A percentile compares a stretch with the other conserved stretches of the same genome.
These are phyloP conservation scores for Ophion ellenae DNA, from an alignment of 2,888 invertebrate species.

Conservation along the genomic window DNA sequence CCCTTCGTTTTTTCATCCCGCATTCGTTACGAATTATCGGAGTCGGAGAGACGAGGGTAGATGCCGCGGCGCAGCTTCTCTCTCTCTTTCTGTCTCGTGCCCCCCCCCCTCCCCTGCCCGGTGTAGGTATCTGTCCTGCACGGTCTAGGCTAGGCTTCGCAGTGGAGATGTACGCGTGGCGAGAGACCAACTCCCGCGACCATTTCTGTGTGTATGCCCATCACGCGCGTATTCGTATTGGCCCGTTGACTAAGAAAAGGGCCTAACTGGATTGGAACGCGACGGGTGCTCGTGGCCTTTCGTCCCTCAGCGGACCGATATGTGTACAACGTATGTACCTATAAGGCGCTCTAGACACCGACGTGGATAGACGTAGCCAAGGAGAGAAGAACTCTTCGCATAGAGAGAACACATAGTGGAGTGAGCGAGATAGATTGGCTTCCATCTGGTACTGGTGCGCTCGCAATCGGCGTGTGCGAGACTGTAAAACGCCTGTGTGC, in stretches of 20 bases:
- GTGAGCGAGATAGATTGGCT: conserved; percentile 69
- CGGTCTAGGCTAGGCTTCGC: conserved; percentile 74
- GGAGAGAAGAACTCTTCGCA: conserved; percentile 45
- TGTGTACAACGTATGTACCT: conserved; percentile 4
- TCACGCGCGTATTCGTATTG: neutral
- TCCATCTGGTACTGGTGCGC: conserved; percentile 78
- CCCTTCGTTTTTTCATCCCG: conserved; percentile 48
- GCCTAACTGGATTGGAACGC: neutral
- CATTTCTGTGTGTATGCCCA: conserved; percentile 33
- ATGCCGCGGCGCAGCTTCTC: conserved; percentile 51
- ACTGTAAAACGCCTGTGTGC: conserved; percentile 52
- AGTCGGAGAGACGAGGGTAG: conserved; percentile 29
- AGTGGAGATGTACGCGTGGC: conserved; percentile 64
- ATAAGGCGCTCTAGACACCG: neutral
- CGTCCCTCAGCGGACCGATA: neutral
- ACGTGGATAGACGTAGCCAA: conserved; percentile 21
- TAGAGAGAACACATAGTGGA: conserved; percentile 54
- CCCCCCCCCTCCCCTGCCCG: neutral
- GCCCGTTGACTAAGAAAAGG: neutral
- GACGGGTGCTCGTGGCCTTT: neutral
- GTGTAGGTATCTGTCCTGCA: conserved; percentile 45
- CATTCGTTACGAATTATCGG: conserved; percentile 71
- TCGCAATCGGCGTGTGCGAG: conserved; percentile 72
- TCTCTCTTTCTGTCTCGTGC: conserved; percentile 14
- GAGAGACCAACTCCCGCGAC: conserved; percentile 54